Evolutionary conservation across 2,797 vertebrate genomes (phyloP).

Genomic region (Pangasius mekongensis): DNA sequence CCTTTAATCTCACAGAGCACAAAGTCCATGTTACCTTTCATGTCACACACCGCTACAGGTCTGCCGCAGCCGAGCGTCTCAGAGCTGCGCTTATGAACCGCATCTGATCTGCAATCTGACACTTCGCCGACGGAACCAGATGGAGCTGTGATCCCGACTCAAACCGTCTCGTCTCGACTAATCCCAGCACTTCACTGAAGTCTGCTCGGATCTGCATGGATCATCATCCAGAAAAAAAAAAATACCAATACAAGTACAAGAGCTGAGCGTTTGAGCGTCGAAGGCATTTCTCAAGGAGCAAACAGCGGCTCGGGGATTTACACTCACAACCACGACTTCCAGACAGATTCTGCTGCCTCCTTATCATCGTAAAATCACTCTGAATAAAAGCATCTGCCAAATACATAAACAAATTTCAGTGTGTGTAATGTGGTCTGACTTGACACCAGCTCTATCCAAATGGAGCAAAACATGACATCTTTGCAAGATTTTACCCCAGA

Average conservation of each 20-base stretch:
- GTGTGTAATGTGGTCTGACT: neutral
- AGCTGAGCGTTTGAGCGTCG: neutral
- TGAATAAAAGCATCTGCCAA: neutral
- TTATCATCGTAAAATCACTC: neutral
- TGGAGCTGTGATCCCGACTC: slow-evolving; percentile 10
- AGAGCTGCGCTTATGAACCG: neutral
- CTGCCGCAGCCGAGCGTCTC: neutral
- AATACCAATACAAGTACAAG: neutral
- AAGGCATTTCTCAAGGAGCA: neutral
- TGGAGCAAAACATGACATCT: neutral
- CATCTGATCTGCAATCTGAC: slow-evolving; percentile 26
- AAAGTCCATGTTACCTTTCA: slow-evolving; percentile 54
- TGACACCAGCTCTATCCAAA: neutral
- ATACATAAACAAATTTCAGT: too few relatives aligned
- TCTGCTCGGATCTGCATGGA: slow-evolving; percentile 17
- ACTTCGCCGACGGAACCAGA: neutral
- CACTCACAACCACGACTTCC: neutral
- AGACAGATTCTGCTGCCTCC: too few relatives aligned
- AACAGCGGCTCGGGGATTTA: neutral
- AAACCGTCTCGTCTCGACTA: neutral
- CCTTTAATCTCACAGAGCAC: slow-evolving; percentile 50
- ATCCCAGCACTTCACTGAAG: slow-evolving; percentile 12
- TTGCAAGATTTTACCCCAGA: neutral
- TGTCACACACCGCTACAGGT: slow-evolving; percentile 29
- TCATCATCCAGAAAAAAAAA: neutral